Conservation (phyloP, 2,888 invertebrate genomes). For the Eupithecia pulchellata region DNA sequence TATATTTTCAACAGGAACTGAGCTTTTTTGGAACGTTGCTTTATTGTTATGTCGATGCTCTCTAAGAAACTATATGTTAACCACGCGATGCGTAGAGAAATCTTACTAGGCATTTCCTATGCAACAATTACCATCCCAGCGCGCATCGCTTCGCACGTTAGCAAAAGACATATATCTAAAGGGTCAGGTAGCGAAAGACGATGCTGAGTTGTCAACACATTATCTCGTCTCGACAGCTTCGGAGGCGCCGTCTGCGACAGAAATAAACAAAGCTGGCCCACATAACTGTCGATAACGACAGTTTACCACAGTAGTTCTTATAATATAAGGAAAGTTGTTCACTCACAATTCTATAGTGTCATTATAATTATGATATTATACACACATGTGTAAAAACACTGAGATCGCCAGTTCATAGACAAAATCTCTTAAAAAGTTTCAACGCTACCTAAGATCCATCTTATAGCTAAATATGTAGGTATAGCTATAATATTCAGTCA, state of each 20-base stretch:
- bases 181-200: conserved; percentile 34
- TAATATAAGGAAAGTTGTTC: conserved; percentile 49
- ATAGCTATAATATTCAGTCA: background rate
- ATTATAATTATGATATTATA: background rate
- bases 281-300: conserved; percentile 65
- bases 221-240: conserved; percentile 50
- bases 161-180: conserved; percentile 1
- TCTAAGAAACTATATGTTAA: background rate
- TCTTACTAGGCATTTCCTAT: background rate
- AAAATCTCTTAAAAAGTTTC: background rate
- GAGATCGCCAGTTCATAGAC: background rate
- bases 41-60: background rate
- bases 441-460: background rate
- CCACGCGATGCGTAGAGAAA: background rate
- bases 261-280: conserved; percentile 73
- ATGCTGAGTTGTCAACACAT: conserved; percentile 54
- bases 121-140: background rate
- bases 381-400: no score
- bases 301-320: conserved; percentile 52
- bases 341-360: background rate
- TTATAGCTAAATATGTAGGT: no score
- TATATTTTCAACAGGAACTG: background rate
- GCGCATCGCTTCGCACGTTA: background rate
- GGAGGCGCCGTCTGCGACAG: conserved; percentile 63
- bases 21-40: background rate